Evolutionary conservation across 2,797 vertebrate genomes (phyloP), one percentile per base, ranked within the genome.

Genomic region (Eurystomus glaucurus): DNA sequence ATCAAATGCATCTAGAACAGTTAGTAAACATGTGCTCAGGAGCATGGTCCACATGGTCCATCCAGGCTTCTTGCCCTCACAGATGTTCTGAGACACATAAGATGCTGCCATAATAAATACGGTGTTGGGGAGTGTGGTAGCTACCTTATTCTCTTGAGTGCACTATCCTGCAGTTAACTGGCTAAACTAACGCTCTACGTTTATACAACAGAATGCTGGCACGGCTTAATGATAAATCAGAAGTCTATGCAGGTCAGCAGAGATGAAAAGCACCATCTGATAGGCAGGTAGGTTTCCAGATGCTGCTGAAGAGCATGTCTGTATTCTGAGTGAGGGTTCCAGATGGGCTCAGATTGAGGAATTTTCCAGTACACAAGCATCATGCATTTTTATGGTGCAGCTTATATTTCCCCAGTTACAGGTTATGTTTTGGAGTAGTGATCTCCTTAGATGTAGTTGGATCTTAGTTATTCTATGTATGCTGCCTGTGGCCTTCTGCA

Each of bases 41-140:
- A 70, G 21, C 29, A n/a, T n/a, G n/a, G n/a, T n/a, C n/a, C n/a
- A 45, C 9, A 0, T 21, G 23, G 18, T 51, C 60, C 1, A 0
- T 51, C 26, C 52, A 62, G 28, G 10, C 31, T 76, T 65, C 41
- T 54, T 85, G 15, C 33, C 54, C n/a, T 79, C 28, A 15, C 41
- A 20, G n/a, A 4, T 83, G 11, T 85, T 79, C 71, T 76, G 62
- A 61, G 58, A 10, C 31, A 18, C 0, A 0, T 48, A 45, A 61
- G 33, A 60, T 41, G 28, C 61, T 72, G 37, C 11, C 10, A 26
- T 52, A 45, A 20, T 72, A 60, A 92, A 22, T 45, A 15, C 0
- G 6, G 2, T 35, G 20, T 52, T 66, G 52, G 14, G 23, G 14
- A 64, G 33, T 20, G 41, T 57, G 18, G 4, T 52, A 12, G 41